Evolutionary conservation across 1,140 invertebrate genomes (phyloP).

Genomic region (Venturia canescens): DNA sequence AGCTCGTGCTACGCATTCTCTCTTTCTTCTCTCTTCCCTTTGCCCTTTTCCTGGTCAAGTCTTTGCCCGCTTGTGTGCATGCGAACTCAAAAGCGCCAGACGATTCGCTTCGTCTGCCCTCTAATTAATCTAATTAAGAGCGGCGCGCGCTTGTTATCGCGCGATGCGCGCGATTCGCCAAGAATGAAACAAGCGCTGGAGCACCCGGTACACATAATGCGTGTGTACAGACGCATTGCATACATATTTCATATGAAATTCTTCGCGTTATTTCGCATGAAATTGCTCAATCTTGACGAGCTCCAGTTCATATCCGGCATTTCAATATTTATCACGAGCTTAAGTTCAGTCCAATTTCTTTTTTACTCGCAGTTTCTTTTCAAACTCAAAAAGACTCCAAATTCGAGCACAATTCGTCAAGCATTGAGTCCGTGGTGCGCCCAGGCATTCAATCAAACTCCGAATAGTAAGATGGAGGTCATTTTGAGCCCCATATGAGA

Average conservation of each 20-base stretch:
- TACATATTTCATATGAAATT: not conserved
- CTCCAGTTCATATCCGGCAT: not conserved
- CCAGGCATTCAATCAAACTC: too few species aligned
- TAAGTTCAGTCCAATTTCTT: too few species aligned
- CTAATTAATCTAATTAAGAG: slow-evolving; percentile 75
- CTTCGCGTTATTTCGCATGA: not conserved
- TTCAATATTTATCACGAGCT: too few species aligned
- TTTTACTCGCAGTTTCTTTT: too few species aligned
- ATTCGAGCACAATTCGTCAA: too few species aligned
- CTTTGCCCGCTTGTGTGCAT: slow-evolving; percentile 9
- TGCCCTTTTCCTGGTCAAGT: slow-evolving; percentile 23
- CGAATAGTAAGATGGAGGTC: too few species aligned
- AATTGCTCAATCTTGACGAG: not conserved
- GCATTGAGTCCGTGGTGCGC: too few species aligned
- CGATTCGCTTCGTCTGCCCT: slow-evolving; percentile 48
- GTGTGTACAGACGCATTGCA: not conserved
- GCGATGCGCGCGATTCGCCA: slow-evolving; percentile 48
- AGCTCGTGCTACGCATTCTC: not conserved
- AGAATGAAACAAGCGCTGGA: slow-evolving; percentile 17
- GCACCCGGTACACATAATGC: not conserved
- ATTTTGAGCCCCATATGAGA: too few species aligned
- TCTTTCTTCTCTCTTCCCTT: not conserved
- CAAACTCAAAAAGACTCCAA: too few species aligned
- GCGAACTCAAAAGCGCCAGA: slow-evolving; percentile 23
- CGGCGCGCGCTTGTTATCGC: slow-evolving; percentile 55